Evolutionary conservation across 2,113 vertebrate genomes (phyloP), one percentile per base, ranked within the genome.

Genomic region (Nanorana parkeri): DNA sequence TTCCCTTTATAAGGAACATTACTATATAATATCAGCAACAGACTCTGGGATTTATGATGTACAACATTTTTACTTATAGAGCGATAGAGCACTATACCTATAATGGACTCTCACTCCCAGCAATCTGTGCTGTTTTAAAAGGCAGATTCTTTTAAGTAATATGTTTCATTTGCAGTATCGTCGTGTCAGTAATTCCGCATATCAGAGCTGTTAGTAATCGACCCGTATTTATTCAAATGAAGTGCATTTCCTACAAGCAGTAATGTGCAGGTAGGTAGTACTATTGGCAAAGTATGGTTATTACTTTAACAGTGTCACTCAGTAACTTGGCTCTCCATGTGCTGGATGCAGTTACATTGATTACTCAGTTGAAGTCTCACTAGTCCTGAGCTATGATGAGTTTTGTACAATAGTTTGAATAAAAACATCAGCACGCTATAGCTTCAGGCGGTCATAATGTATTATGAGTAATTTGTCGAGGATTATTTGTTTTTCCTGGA

Each of bases 11-110:
- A 75, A 66, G 13, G 26, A 66, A 54, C 68, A 74, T 73, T 68
- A 60, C 47, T 54, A 58, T 75, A 61, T 54, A 67, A 83, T 73
- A 67, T 82, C 61, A 67, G 68, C 26, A 51, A 52, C n/a, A 36
- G 72, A 74, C 63, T 26, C 17, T 16, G 7, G 63, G 71, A 83
- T 76, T 83, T 76, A 81, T 60, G 32, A 55, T 67, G 52, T 67
- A 68, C 71, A 67, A 55, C n/a, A 47, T 51, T 67, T 75, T 63
- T 47, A 61, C 55, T 69, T 26, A 80, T 29, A 78, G 8, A 32
- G 32, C 11, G n/a, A 55, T 17, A 54, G 41, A 54, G 36, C 24
- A 66, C 17, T 47, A 20, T 75, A 63, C 20, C 54, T 23, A 71
- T 21, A 58, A 72, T 54, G 68, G 54, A 23, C 67, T 36, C 67